These are phyloP conservation scores for Agelas oroides DNA, from an alignment of 37 sponge, comb jelly and placozoan species.

Conservation along the genomic window DNA sequence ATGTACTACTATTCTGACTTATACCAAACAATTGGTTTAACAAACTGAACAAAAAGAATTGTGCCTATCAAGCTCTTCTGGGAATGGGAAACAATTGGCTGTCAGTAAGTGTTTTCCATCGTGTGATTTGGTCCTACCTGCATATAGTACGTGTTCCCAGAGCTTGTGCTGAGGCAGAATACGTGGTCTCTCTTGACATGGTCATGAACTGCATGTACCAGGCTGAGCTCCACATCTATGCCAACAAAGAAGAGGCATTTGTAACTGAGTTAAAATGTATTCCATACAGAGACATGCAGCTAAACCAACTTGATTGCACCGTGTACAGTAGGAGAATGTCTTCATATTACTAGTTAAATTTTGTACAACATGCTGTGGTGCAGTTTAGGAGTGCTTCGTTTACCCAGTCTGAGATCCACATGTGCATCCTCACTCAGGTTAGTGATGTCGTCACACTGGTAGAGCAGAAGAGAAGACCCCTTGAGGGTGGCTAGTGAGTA, in stretches of 20 bases:
- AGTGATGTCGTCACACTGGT: slow-evolving; percentile 37
- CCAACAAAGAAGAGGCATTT: neutral
- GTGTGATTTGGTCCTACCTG: slow-evolving; percentile 64
- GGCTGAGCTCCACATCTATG: slow-evolving; percentile 45
- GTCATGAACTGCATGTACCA: slow-evolving; percentile 70
- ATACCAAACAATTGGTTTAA: too few relatives aligned
- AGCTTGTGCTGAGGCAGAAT: slow-evolving; percentile 70
- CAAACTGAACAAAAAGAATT: too few relatives aligned
- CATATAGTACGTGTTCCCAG: slow-evolving; percentile 71
- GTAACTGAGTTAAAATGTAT: neutral
- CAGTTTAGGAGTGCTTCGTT: too few relatives aligned
- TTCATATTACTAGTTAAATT: too few relatives aligned
- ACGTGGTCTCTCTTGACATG: slow-evolving; percentile 75
- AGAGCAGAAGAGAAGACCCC: slow-evolving; percentile 35
- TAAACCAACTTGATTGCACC: too few relatives aligned
- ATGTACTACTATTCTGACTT: too few relatives aligned
- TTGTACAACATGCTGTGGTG: too few relatives aligned
- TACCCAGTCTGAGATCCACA: slow-evolving; percentile 39
- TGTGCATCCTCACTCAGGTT: slow-evolving; percentile 9
- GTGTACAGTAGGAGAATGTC: too few relatives aligned
- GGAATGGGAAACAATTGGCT: too few relatives aligned
- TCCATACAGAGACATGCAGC: neutral
- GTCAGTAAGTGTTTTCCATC: too few relatives aligned
- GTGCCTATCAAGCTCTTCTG: too few relatives aligned
- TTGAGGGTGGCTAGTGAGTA: slow-evolving; percentile 26